Percentiles rank a stretch among this genome's conserved stretches.
These are phyloP conservation scores for Crax fasciolata DNA, from an alignment of 2,797 vertebrate genomes.

Conservation along the genomic window DNA sequence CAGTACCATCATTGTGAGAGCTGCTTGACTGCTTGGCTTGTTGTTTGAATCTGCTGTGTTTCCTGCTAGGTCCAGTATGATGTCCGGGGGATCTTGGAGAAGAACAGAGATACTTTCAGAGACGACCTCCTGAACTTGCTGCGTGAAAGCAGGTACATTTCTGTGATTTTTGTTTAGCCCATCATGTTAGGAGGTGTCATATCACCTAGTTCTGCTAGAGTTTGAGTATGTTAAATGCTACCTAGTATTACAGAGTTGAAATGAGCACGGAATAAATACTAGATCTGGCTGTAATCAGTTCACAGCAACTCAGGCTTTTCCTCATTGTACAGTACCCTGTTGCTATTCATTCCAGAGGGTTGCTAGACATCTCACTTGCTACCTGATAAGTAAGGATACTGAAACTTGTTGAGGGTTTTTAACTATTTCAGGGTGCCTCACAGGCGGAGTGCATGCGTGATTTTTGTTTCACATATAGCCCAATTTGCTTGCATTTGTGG, in stretches of 20 bases:
- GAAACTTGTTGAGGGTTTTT: neutral
- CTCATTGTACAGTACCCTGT: rapidly evolving
- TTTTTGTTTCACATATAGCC: neutral
- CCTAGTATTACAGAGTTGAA: neutral
- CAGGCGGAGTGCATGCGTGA: rapidly evolving
- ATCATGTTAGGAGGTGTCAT: neutral
- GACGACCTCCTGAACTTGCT: slow-evolving; percentile 95
- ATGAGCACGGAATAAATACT: neutral
- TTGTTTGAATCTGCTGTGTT: slow-evolving; percentile 3
- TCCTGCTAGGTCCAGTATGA: slow-evolving; percentile 93
- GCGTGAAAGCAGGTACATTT: slow-evolving; percentile 91
- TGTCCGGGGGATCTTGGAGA: slow-evolving; percentile 94
- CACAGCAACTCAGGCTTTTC: neutral
- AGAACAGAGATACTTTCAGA: slow-evolving; percentile 96
- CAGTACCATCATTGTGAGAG: neutral
- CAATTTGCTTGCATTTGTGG: neutral
- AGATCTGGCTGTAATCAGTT: rapidly evolving
- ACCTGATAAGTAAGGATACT: neutral
- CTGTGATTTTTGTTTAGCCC: neutral
- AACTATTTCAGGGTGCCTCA: neutral
- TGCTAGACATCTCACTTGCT: neutral
- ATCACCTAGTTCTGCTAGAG: neutral
- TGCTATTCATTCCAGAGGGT: neutral
- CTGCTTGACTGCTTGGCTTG: slow-evolving; percentile 4
- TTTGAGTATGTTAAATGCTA: neutral